phyloP scores from a whole-genome alignment of 2,797 vertebrate genomes.

The Enteromius treurensis region DNA sequence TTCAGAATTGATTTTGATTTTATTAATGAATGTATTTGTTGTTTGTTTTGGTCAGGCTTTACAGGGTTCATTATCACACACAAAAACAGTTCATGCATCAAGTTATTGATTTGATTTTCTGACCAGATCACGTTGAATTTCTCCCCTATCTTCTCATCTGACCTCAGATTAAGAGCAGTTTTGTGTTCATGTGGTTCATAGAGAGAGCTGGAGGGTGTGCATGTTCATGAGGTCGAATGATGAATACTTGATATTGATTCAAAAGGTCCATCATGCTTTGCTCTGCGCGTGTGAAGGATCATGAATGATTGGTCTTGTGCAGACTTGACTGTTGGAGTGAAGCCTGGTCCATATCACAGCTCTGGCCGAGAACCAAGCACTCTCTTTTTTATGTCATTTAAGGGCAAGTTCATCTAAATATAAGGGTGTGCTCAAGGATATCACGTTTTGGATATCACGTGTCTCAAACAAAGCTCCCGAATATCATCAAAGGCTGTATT shows the following conservation, averaged over 20 bases:
- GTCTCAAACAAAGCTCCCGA: background rate
- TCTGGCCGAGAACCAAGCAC: background rate
- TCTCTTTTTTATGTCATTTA: background rate
- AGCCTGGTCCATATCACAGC: background rate
- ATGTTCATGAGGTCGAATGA: background rate
- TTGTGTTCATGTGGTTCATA: background rate
- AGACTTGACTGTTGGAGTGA: slow-evolving; percentile 9
- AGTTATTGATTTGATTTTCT: too few relatives aligned
- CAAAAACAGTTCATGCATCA: too few relatives aligned
- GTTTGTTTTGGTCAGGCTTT: too few relatives aligned
- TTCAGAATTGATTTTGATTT: too few relatives aligned
- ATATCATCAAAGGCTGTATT: background rate
- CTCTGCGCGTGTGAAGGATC: background rate
- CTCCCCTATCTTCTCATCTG: background rate
- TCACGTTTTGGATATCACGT: background rate
- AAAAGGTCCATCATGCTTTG: background rate
- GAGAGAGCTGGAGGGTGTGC: background rate
- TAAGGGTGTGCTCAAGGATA: background rate
- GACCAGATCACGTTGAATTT: background rate
- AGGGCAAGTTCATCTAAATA: background rate
- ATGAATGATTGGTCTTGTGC: background rate
- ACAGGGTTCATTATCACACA: too few relatives aligned
- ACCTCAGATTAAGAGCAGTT: background rate
- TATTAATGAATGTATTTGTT: too few relatives aligned
- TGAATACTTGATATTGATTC: background rate